phyloP scores from a whole-genome alignment of 1,140 invertebrate species.

The Drosophila tani region DNA sequence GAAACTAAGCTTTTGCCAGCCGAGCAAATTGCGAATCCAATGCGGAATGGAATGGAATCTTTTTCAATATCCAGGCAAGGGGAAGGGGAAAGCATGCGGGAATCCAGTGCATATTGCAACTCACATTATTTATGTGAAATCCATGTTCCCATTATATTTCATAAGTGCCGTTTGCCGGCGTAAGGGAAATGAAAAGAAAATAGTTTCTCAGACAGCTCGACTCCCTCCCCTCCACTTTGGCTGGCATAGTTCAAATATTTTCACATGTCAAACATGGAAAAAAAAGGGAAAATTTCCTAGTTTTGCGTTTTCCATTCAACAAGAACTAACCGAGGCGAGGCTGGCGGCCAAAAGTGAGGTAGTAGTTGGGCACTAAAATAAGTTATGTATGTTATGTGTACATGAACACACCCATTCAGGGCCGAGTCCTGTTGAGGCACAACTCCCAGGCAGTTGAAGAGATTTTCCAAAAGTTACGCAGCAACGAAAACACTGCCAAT shows the following conservation, averaged over 20 bases:
- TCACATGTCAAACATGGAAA: conserved; percentile 54
- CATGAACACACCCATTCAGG: conserved; percentile 31
- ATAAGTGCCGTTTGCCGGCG: conserved; percentile 49
- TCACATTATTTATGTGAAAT: conserved; percentile 43
- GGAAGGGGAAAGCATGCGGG: background rate
- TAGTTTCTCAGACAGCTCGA: conserved; percentile 62
- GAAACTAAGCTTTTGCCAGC: conserved; percentile 34
- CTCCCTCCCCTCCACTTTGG: conserved; percentile 6
- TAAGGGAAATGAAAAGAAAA: conserved; percentile 74
- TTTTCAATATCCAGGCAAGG: conserved; percentile 21
- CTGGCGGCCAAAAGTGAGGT: conserved; percentile 17
- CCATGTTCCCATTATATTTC: conserved; percentile 53
- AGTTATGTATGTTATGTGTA: conserved; percentile 44
- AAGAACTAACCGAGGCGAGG: conserved; percentile 20
- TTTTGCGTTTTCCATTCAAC: conserved; percentile 38
- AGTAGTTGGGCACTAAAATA: conserved; percentile 54
- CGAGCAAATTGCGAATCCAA: conserved; percentile 24
- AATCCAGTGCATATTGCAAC: conserved; percentile 22
- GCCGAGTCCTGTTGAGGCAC: conserved; percentile 35
- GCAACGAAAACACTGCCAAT: conserved; percentile 38
- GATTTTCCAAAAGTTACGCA: conserved; percentile 44
- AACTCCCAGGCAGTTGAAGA: conserved; percentile 51
- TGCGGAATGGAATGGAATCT: conserved; percentile 43
- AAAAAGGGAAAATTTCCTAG: conserved; percentile 23
- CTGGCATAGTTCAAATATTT: conserved; percentile 66